phyloP scores from a whole-genome alignment of 1,140 invertebrate genomes.

The Nixonia krombeini region DNA sequence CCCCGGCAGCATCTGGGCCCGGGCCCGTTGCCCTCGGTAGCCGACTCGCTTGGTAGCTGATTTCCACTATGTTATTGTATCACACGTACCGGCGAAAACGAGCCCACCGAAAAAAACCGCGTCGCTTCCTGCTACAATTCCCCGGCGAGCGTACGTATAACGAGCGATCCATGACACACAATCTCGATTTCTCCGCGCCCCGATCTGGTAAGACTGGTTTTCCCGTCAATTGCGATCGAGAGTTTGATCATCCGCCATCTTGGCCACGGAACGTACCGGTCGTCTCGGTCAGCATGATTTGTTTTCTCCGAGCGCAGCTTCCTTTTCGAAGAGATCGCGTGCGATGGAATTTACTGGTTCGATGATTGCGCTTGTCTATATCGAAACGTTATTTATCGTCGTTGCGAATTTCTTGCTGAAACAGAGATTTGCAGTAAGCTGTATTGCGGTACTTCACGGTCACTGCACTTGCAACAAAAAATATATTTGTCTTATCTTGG shows the following conservation, averaged over 20 bases:
- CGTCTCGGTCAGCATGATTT: background rate
- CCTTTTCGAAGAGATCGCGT: no score
- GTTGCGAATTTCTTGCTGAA: no score
- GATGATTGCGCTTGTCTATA: background rate
- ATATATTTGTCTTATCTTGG: no score
- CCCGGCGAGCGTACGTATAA: background rate
- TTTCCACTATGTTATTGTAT: conserved; percentile 57
- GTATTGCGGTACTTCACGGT: no score
- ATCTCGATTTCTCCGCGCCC: background rate
- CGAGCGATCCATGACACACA: background rate
- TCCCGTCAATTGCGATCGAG: conserved; percentile 4
- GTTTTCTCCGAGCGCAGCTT: background rate
- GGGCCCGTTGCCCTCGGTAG: conserved; percentile 28
- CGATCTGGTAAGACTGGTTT: conserved; percentile 2
- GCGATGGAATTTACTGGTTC: background rate
- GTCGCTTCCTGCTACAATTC: background rate
- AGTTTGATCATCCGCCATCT: background rate
- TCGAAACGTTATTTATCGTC: background rate
- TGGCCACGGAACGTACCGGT: background rate
- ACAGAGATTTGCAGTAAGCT: no score
- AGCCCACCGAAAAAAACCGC: conserved; percentile 21
- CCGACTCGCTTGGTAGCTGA: conserved; percentile 42
- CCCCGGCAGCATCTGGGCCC: conserved; percentile 56
- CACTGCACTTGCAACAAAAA: no score
- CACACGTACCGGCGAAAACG: conserved; percentile 31